These are phyloP conservation scores for Poecilia gillii DNA, from an alignment of 2,797 vertebrate genomes.

Conservation along the genomic window DNA sequence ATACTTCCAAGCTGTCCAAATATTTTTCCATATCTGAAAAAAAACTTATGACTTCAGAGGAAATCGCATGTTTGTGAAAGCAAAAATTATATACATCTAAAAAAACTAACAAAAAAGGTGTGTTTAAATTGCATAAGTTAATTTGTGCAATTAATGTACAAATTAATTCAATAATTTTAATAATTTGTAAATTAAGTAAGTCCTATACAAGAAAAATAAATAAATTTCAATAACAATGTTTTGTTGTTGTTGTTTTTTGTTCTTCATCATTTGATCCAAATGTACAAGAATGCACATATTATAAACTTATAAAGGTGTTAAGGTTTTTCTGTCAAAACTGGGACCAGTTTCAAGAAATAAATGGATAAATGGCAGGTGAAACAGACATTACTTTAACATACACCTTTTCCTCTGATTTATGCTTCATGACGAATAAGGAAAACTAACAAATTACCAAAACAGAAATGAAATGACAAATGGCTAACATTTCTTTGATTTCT, in stretches of 20 bases:
- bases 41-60: not conserved
- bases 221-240: not conserved
- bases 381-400: not conserved
- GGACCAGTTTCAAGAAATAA: not conserved
- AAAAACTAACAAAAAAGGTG: not conserved
- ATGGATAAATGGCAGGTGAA: not conserved
- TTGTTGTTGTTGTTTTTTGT: not conserved
- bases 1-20: not conserved
- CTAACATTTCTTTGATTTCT: not conserved
- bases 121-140: not conserved
- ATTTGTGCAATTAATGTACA: not conserved
- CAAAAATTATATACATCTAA: not conserved
- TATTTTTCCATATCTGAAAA: not conserved
- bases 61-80: not conserved
- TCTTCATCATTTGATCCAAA: not conserved
- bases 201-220: not conserved
- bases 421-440: not conserved
- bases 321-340: not conserved
- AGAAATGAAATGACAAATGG: not conserved
- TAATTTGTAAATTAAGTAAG: not conserved
- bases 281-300: not conserved
- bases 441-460: not conserved
- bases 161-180: not conserved
- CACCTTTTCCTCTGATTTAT: not conserved
- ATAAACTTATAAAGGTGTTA: not conserved